A percentile compares a stretch with the other conserved stretches of the same genome.
These are phyloP conservation scores for Boloria selene DNA, from an alignment of 2,888 invertebrate species.

Conservation along the genomic window DNA sequence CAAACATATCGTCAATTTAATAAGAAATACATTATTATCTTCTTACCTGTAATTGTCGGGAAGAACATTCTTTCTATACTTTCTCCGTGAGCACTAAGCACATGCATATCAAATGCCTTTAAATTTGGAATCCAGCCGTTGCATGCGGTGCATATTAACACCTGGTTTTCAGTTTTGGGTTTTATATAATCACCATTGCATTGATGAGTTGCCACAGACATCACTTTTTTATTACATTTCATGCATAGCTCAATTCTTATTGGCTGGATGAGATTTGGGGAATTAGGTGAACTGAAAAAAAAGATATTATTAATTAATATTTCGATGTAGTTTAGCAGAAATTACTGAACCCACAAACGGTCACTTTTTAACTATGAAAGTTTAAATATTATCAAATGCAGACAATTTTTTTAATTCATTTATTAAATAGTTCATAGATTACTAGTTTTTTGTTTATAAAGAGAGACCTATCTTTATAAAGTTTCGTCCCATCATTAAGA, in stretches of 20 bases:
- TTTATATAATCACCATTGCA: slow-evolving; percentile 22
- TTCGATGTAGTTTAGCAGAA: no score
- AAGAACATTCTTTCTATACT: slow-evolving; percentile 57
- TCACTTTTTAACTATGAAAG: no score
- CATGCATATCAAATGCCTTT: slow-evolving; percentile 54
- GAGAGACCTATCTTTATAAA: no score
- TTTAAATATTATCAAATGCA: no score
- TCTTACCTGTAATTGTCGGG: slow-evolving; percentile 49
- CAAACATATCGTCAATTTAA: no score
- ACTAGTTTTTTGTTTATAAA: no score
- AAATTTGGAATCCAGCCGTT: slow-evolving; percentile 44
- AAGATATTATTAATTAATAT: background rate
- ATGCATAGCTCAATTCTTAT: slow-evolving; percentile 51
- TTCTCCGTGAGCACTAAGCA: slow-evolving; percentile 51
- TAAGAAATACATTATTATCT: background rate
- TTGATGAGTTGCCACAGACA: slow-evolving; percentile 33
- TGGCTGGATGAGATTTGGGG: slow-evolving; percentile 52
- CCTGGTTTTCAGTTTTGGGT: background rate
- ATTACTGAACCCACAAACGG: no score
- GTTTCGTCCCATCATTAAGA: no score
- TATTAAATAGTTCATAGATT: no score
- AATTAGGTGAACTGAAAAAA: slow-evolving; percentile 50
- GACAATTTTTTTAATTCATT: no score
- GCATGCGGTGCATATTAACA: slow-evolving; percentile 32
- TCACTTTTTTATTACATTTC: slow-evolving; percentile 44